Evolutionary conservation across 1,140 invertebrate genomes (phyloP).

Genomic region (Megathymus violae): DNA sequence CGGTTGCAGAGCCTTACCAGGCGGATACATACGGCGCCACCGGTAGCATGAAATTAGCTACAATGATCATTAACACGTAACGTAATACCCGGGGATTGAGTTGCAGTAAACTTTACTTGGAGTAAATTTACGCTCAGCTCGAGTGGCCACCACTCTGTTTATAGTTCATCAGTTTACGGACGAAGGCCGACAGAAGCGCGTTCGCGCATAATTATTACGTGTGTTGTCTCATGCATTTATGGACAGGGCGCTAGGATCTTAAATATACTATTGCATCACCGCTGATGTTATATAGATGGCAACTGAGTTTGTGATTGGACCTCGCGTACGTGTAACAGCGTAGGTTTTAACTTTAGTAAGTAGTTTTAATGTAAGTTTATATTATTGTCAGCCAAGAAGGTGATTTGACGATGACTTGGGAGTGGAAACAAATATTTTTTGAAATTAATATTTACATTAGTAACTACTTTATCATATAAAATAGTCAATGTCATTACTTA

Average conservation of each 20-base stretch:
- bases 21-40: slow-evolving; percentile 23
- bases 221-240: slow-evolving; percentile 14
- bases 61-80: slow-evolving; percentile 35
- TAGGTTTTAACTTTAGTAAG: too few species aligned
- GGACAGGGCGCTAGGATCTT: slow-evolving; percentile 10
- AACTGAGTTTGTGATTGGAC: slow-evolving; percentile 8
- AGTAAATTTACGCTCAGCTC: slow-evolving; percentile 19
- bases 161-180: slow-evolving; percentile 16
- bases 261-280: slow-evolving; percentile 12
- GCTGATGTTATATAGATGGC: not conserved
- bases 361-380: too few species aligned
- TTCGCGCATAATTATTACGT: slow-evolving; percentile 6
- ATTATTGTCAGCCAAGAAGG: too few species aligned
- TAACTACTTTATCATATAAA: not conserved
- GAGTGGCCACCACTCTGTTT: slow-evolving; percentile 18
- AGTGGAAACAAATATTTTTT: not conserved
- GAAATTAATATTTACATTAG: too few species aligned
- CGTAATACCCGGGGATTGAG: slow-evolving; percentile 22
- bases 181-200: slow-evolving; percentile 20
- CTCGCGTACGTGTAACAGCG: slow-evolving; percentile 28
- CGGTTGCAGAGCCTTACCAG: slow-evolving; percentile 3
- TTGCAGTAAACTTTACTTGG: slow-evolving; percentile 29
- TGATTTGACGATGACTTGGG: not conserved
- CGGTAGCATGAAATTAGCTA: slow-evolving; percentile 33
- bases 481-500: not conserved